These are phyloP conservation scores for Podabrus alpinus DNA, from an alignment of 2,888 invertebrate genomes.

Conservation along the genomic window DNA sequence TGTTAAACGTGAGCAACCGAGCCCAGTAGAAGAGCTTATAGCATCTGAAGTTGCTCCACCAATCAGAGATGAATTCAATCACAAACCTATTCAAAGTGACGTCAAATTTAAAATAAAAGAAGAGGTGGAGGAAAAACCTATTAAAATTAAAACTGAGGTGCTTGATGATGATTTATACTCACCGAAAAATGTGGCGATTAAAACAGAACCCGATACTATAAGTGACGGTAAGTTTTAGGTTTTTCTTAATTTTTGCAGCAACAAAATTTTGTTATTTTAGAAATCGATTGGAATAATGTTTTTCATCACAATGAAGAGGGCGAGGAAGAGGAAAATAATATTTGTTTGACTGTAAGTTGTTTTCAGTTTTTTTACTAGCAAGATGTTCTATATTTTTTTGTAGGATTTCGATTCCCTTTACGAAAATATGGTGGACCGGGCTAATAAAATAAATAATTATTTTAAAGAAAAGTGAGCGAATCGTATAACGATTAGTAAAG, in stretches of 20 bases:
- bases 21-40: not conserved
- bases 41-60: not conserved
- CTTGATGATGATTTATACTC: not conserved
- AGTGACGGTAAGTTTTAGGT: not conserved
- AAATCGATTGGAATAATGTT: not conserved
- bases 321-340: not conserved
- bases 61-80: not conserved
- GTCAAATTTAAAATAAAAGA: not conserved
- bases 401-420: not conserved
- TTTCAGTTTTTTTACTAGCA: not conserved
- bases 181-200: not conserved
- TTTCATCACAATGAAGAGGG: not conserved
- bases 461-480: not conserved
- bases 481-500: not conserved
- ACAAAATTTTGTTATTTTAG: not conserved
- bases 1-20: constrained; percentile 10
- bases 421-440: not conserved
- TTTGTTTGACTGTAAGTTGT: not conserved
- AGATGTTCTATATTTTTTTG: not conserved
- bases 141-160: not conserved
- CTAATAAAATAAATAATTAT: not conserved
- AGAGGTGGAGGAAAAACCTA: not conserved
- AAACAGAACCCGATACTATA: not conserved
- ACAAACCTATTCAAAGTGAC: not conserved
- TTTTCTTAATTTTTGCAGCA: not conserved